phyloP scores from a whole-genome alignment of 2,113 vertebrate genomes.

The Eptesicus fuscus region DNA sequence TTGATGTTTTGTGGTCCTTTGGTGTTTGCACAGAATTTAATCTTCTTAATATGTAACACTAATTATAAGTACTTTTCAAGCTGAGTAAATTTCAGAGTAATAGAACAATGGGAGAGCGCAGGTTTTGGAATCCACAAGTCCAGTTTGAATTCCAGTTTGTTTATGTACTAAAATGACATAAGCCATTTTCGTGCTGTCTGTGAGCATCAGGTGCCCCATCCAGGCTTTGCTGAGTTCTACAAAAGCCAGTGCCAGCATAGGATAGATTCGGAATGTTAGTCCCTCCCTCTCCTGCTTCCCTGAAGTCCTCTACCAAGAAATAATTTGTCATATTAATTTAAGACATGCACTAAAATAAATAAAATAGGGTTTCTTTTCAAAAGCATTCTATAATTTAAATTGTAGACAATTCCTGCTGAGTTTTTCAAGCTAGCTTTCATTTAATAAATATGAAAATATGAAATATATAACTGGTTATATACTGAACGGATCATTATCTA shows the following conservation, averaged over 20 bases:
- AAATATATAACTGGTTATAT: not conserved
- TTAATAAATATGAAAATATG: too few relatives aligned
- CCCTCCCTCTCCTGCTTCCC: not conserved
- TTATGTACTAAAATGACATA: not conserved
- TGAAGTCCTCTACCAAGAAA: not conserved
- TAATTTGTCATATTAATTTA: slow-evolving; percentile 23
- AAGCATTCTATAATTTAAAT: slow-evolving; percentile 10
- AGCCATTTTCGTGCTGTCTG: not conserved
- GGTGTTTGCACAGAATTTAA: not conserved
- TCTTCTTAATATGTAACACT: not conserved
- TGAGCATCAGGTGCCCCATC: not conserved
- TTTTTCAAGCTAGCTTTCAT: not conserved
- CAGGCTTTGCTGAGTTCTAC: not conserved
- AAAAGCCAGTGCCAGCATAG: not conserved
- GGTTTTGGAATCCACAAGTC: not conserved
- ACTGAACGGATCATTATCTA: not conserved
- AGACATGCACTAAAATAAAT: not conserved
- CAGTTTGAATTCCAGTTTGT: not conserved
- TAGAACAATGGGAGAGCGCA: not conserved
- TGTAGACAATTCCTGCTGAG: not conserved
- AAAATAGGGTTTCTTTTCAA: not conserved
- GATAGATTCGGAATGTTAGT: not conserved
- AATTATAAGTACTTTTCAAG: not conserved
- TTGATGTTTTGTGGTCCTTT: slow-evolving; percentile 17
- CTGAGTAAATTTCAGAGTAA: not conserved